Evolutionary conservation across 2,888 invertebrate genomes (phyloP).

Genomic region (Harpalus rubripes): DNA sequence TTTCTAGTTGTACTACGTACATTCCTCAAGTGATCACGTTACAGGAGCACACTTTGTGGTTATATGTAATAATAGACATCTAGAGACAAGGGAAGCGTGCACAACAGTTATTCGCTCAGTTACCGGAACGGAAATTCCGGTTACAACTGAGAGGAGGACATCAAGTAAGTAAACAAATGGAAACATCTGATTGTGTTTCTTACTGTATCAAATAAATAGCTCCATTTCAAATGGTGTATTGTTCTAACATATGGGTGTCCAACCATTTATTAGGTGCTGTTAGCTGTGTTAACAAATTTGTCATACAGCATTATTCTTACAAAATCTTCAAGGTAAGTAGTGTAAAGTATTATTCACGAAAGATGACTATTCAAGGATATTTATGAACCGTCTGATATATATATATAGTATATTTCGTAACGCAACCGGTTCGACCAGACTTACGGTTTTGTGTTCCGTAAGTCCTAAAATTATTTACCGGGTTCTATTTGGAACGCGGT

Average conservation of each 20-base stretch:
- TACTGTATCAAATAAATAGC: slow-evolving; percentile 50
- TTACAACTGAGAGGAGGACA: slow-evolving; percentile 53
- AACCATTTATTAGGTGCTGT: too few species aligned
- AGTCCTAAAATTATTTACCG: too few species aligned
- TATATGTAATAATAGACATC: slow-evolving; percentile 66
- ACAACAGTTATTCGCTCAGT: slow-evolving; percentile 59
- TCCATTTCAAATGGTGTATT: slow-evolving; percentile 49
- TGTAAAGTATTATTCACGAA: too few species aligned
- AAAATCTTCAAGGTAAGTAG: too few species aligned
- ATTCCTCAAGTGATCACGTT: slow-evolving; percentile 60
- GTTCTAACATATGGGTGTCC: background rate
- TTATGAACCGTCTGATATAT: too few species aligned
- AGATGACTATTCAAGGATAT: too few species aligned
- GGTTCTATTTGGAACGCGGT: too few species aligned
- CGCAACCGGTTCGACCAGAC: too few species aligned
- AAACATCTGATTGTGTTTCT: slow-evolving; percentile 28
- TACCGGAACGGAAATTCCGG: slow-evolving; percentile 19
- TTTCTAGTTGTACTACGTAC: slow-evolving; percentile 40
- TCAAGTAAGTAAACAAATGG: slow-evolving; percentile 58
- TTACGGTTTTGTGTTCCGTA: too few species aligned
- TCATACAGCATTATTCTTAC: too few species aligned
- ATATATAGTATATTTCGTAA: too few species aligned
- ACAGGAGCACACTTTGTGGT: slow-evolving; percentile 65
- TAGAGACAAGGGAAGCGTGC: slow-evolving; percentile 66
- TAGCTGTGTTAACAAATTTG: too few species aligned